phyloP scores from a whole-genome alignment of 2,113 vertebrate genomes.

The Gallinago media region DNA sequence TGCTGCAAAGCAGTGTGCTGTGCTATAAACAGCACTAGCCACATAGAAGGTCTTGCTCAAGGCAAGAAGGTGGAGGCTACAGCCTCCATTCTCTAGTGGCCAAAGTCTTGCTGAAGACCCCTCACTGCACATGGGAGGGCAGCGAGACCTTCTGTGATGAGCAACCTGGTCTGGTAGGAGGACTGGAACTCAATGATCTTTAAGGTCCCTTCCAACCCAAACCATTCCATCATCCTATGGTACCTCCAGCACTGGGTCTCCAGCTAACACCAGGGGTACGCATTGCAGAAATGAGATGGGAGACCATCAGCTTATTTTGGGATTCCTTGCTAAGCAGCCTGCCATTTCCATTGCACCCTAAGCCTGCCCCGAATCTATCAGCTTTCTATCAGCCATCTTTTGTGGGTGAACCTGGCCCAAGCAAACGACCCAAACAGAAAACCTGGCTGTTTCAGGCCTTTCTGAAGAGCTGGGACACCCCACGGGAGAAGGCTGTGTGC shows the following conservation, averaged over 20 bases:
- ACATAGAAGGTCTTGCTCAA: background rate
- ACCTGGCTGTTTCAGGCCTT: background rate
- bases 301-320: background rate
- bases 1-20: accelerated
- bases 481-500: background rate
- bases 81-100: background rate
- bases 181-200: background rate
- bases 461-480: background rate
- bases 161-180: background rate
- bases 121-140: background rate
- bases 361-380: background rate
- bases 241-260: accelerated
- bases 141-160: background rate
- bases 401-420: background rate
- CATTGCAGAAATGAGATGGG: background rate
- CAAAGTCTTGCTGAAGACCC: background rate
- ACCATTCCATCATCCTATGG: background rate
- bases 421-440: background rate
- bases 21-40: background rate
- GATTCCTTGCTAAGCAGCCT: background rate
- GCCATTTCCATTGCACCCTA: background rate
- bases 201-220: background rate
- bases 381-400: background rate
- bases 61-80: background rate
- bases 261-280: background rate